These are phyloP conservation scores for Acrobasis repandana DNA, from an alignment of 2,888 invertebrate species.

Conservation along the genomic window DNA sequence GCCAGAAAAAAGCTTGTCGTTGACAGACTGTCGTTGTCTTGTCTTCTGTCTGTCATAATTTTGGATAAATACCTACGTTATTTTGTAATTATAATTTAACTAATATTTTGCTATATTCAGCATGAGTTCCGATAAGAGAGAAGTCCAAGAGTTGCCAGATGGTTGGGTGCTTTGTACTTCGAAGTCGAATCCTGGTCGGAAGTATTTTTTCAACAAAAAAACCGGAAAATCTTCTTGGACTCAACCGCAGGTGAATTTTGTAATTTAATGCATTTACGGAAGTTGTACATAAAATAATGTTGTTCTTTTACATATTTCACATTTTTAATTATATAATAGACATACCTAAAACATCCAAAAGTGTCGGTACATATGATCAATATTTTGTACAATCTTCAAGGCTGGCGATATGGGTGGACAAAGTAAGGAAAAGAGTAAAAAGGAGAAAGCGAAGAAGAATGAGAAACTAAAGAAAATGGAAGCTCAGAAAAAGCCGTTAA, in stretches of 20 bases:
- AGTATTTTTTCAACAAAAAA: slow-evolving; percentile 75
- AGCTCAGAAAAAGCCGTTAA: slow-evolving; percentile 49
- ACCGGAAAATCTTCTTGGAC: slow-evolving; percentile 77
- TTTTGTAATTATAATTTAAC: slow-evolving; percentile 41
- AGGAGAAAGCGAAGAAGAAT: slow-evolving; percentile 46
- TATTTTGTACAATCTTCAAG: slow-evolving; percentile 49
- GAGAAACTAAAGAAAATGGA: slow-evolving; percentile 55
- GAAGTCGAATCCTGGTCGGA: slow-evolving; percentile 70
- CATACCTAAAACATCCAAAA: background rate
- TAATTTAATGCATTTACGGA: slow-evolving; percentile 37
- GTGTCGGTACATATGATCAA: slow-evolving; percentile 30
- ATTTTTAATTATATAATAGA: background rate
- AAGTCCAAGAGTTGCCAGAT: slow-evolving; percentile 68
- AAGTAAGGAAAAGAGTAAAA: slow-evolving; percentile 47
- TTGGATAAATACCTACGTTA: slow-evolving; percentile 38
- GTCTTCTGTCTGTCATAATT: background rate
- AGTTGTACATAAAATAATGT: slow-evolving; percentile 13
- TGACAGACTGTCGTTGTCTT: background rate
- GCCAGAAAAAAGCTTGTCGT: background rate
- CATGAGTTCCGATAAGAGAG: slow-evolving; percentile 66
- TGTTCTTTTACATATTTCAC: slow-evolving; percentile 1
- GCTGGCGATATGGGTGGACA: slow-evolving; percentile 48
- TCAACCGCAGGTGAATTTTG: slow-evolving; percentile 69
- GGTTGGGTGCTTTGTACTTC: slow-evolving; percentile 74
- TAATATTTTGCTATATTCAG: slow-evolving; percentile 40